Evolutionary conservation across 92 coral and sea anemone genomes (phyloP), one percentile per base, ranked within the genome.

Genomic region (Phenganax marumi): DNA sequence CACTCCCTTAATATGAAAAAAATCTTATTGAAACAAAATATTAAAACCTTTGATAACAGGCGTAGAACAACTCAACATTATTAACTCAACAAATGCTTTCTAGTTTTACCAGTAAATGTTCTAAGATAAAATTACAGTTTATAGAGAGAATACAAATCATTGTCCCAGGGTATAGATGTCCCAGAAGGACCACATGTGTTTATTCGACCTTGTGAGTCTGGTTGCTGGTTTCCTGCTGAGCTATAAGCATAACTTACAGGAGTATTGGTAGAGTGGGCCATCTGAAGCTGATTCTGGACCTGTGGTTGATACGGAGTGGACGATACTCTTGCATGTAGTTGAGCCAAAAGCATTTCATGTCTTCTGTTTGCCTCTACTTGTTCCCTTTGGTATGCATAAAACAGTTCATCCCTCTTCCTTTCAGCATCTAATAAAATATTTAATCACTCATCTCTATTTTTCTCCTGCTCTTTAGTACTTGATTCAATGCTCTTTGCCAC

Each of bases 401-500:
- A 77, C 76, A 85, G 70, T 69, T 77, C 80, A 85, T 77, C 84
- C 43, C 88, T 60, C 64, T 85, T 68, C 11, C 77, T 72, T 56
- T 85, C 88, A 18, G 88, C 71, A 52, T 83, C 70, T 68, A 85
- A 76, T 50, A 85, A 61, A 62, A 56, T 63, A 68, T 85, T 50
- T 65, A 85, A 70, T 56, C 84, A 46, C 60, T 57, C 77, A 85
- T 85, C 84, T 77, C 80, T 77, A 47, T 64, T 85, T 60, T 68
- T 75, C 55, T 85, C 88, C 78, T 85, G 81, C 61, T 85, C 62
- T 77, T 71, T 85, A 39, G 72, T 57, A 39, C 79, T 77, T 50
- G 68, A 54, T 73, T 85, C 88, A 16, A 85, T 85, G 68, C 88
- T 85, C 72, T 79, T 79, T 50, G 84, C 84, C 68, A 85, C 84